phyloP scores from a whole-genome alignment of 1,140 invertebrate species.

The Polypedilum vanderplanki region DNA sequence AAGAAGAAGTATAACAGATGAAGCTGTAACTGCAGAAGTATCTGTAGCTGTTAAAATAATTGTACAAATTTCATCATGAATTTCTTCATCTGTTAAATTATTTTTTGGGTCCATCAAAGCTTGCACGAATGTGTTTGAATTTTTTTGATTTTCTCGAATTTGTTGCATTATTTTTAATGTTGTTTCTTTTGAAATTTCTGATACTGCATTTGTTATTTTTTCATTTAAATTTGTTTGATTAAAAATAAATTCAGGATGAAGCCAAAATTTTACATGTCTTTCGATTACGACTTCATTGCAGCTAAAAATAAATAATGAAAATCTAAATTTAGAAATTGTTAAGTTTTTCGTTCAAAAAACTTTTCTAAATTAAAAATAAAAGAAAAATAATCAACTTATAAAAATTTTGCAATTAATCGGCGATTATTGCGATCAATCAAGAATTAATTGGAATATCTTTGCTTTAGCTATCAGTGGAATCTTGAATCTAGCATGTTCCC shows the following conservation, averaged over 20 bases:
- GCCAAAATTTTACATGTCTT: neutral
- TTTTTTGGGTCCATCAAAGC: neutral
- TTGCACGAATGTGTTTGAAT: neutral
- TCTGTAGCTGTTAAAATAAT: slow-evolving; percentile 42
- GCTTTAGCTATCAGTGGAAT: too few species aligned
- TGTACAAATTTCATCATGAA: slow-evolving; percentile 40
- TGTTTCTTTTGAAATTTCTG: neutral
- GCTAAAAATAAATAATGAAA: neutral
- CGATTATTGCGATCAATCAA: too few species aligned
- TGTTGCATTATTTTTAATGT: neutral
- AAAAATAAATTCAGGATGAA: neutral
- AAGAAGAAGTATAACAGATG: slow-evolving; percentile 37
- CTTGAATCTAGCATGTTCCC: too few species aligned
- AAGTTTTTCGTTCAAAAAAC: too few species aligned
- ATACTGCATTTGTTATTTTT: neutral
- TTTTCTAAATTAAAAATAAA: too few species aligned
- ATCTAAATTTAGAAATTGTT: too few species aligned
- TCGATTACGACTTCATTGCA: neutral
- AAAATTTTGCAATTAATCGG: too few species aligned
- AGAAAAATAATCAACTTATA: too few species aligned
- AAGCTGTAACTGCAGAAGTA: slow-evolving; percentile 39
- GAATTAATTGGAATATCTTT: too few species aligned
- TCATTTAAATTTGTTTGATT: neutral
- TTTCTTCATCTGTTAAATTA: slow-evolving; percentile 34
- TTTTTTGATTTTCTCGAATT: neutral